Evolutionary conservation across 2,113 vertebrate species (phyloP), one percentile per base, ranked within the genome.

Genomic region (Anolis sagrei): DNA sequence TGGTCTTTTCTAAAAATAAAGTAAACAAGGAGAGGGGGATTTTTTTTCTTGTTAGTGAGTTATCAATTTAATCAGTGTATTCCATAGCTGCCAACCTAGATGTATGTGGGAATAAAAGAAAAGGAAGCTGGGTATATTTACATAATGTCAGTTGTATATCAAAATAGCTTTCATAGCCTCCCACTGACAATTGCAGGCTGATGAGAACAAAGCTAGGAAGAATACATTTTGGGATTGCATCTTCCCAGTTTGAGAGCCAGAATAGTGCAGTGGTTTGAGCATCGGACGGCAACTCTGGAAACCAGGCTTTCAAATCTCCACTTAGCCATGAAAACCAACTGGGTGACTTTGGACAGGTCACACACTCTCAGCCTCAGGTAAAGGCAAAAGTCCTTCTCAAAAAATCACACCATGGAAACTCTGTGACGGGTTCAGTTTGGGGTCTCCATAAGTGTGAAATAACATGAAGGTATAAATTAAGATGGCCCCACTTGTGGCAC

Each of bases 1-100:
- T 51, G 14, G 18, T 25, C 77, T 79, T 19, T 68, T 29, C 36
- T 61, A 8, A 29, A 58, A 36, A 90, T n/a, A n/a, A n/a, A n/a
- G n/a, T n/a, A 25, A 0, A 85, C 91, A 89, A 92, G 86, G 90
- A 94, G 88, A 58, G 84, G 54, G 80, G 39, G 5, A 34, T 13
- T 9, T 2, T 75, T 62, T 75, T 62, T 48, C 18, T 62, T 51
- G 21, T 54, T 8, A 25, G n/a, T 34, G n/a, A 34, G n/a, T 25
- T 61, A 51, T 1, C 32, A 32, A 69, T 49, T 70, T 81, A 49
- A 81, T 18, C 44, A 32, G 18, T 49, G 39, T 18, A 48, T 66
- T 6, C 82, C 21, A 48, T 32, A 14, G 61, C 39, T 76, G n/a
- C 25, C 19, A 29, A 25, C 8, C 34, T 34, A n/a, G 32, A 6